Evolutionary conservation across 1,140 invertebrate genomes (phyloP).

Genomic region (Pseudachorutes palmiensis): DNA sequence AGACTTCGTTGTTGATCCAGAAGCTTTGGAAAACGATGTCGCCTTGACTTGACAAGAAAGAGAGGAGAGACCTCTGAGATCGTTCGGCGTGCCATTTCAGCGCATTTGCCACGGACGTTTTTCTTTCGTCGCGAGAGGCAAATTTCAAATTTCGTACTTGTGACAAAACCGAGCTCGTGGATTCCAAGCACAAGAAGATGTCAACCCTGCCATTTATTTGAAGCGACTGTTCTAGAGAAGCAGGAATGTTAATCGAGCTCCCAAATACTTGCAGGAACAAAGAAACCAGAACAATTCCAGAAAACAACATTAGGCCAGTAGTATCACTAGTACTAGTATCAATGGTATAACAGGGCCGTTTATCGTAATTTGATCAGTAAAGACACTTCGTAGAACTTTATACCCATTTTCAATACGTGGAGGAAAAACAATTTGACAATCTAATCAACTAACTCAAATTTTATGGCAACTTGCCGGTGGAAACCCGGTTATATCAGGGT

Average conservation of each 20-base stretch:
- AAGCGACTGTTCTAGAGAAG: background rate
- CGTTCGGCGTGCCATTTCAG: background rate
- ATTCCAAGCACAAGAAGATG: background rate
- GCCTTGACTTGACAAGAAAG: background rate
- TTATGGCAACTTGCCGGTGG: too few relatives aligned
- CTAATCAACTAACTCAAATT: too few relatives aligned
- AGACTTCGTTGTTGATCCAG: constrained; percentile 19
- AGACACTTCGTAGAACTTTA: too few relatives aligned
- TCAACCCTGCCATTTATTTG: background rate
- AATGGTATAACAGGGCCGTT: too few relatives aligned
- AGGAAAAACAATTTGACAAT: too few relatives aligned
- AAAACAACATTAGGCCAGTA: too few relatives aligned
- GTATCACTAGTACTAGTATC: too few relatives aligned
- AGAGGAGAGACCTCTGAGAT: background rate
- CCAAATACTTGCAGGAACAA: background rate
- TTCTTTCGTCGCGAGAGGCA: background rate
- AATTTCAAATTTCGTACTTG: background rate
- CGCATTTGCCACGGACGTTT: background rate
- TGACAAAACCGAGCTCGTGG: background rate
- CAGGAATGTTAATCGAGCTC: background rate
- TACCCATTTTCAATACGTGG: too few relatives aligned
- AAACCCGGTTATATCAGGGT: too few relatives aligned
- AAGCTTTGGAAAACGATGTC: constrained; percentile 6
- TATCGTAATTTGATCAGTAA: too few relatives aligned
- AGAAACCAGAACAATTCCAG: too few relatives aligned